Evolutionary conservation across 2,888 invertebrate species (phyloP).

Genomic region (Diploptera punctata): DNA sequence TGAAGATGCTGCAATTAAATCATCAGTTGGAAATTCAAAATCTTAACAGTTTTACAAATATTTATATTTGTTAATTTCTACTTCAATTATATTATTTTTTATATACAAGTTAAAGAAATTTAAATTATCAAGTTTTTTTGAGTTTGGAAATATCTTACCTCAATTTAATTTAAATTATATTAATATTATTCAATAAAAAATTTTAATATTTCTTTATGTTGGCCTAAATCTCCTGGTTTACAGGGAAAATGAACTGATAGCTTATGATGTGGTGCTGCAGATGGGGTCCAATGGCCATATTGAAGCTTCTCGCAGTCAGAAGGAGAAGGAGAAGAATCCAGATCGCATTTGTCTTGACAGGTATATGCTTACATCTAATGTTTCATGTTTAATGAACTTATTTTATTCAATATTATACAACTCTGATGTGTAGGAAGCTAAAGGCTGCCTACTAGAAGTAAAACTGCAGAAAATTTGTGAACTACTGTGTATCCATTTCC

Average conservation of each 20-base stretch:
- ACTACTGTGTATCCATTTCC: no score
- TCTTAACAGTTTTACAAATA: no score
- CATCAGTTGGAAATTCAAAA: no score
- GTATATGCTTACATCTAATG: no score
- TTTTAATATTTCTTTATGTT: not conserved
- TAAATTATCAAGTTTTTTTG: not conserved
- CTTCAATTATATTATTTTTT: not conserved
- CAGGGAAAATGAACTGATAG: not conserved
- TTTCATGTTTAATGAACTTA: no score
- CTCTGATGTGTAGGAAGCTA: no score
- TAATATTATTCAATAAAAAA: not conserved
- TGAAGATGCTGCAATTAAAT: no score
- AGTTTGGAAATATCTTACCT: not conserved
- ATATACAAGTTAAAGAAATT: not conserved
- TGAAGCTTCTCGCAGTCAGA: constrained; percentile 72
- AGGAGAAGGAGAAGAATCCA: constrained; percentile 83
- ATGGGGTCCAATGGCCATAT: constrained; percentile 69
- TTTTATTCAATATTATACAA: no score
- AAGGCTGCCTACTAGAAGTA: no score
- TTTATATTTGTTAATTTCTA: not conserved
- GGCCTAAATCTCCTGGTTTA: not conserved
- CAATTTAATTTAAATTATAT: not conserved
- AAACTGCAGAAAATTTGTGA: no score
- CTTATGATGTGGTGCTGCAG: constrained; percentile 55
- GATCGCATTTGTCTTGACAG: constrained; percentile 89